Evolutionary conservation across 2,797 vertebrate genomes (phyloP).

Genomic region (Hozukius guyotensis): DNA sequence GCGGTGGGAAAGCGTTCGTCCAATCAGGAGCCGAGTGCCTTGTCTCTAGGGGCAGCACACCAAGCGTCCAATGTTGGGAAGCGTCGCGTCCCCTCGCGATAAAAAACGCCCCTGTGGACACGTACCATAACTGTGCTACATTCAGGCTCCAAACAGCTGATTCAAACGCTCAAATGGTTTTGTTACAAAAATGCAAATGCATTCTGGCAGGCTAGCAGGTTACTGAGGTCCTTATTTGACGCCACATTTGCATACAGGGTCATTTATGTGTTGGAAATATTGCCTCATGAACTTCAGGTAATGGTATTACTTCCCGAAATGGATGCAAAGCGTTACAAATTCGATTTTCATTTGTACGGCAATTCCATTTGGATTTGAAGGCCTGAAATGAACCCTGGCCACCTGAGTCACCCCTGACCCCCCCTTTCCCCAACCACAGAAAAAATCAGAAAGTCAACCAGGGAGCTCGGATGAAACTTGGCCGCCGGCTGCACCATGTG

Average conservation of each 20-base stretch:
- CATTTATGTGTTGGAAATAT: background rate
- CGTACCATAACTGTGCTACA: background rate
- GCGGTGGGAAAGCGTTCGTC: too few species aligned
- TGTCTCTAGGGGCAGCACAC: too few species aligned
- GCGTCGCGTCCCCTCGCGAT: too few species aligned
- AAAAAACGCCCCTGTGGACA: too few species aligned
- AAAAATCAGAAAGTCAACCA: conserved; percentile 14
- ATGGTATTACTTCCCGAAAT: conserved; percentile 11
- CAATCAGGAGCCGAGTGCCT: too few species aligned
- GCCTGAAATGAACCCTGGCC: conserved; percentile 84
- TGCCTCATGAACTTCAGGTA: conserved; percentile 33
- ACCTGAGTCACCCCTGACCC: conserved; percentile 71
- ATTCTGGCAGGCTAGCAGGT: too few species aligned
- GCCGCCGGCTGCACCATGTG: conserved; percentile 87
- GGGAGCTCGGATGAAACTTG: conserved; percentile 58
- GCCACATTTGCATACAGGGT: conserved; percentile 14
- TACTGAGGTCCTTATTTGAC: background rate
- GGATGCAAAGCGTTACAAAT: conserved; percentile 53
- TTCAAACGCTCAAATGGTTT: background rate
- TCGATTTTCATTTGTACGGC: conserved; percentile 61
- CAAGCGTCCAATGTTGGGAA: too few species aligned
- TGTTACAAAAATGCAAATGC: background rate
- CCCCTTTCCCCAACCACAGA: background rate
- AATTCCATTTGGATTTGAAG: conserved; percentile 87
- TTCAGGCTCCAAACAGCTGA: background rate